phyloP scores from a whole-genome alignment of 2,113 vertebrate genomes.

The Pan paniscus region DNA sequence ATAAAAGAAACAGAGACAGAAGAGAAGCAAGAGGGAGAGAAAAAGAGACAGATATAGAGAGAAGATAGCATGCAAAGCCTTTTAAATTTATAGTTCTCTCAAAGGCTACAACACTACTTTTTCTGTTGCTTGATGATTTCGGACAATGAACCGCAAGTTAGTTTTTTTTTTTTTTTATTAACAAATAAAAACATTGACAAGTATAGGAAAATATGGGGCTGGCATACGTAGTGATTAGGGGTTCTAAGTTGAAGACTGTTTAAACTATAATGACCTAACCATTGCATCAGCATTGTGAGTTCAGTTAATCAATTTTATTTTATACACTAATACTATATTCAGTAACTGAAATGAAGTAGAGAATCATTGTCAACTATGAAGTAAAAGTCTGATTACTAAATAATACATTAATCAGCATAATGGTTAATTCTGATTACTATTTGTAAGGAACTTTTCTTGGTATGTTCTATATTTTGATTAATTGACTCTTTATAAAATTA shows the following conservation, averaged over 20 bases:
- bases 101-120: not conserved
- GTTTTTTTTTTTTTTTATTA: not conserved
- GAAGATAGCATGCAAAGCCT: not conserved
- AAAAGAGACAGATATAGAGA: not conserved
- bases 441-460: not conserved
- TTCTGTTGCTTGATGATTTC: not conserved
- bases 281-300: not conserved
- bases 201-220: not conserved
- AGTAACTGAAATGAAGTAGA: not conserved
- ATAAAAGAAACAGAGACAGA: not conserved
- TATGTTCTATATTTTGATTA: not conserved
- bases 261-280: not conserved
- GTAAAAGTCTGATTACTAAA: not conserved
- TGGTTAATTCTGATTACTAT: not conserved
- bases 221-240: accelerated
- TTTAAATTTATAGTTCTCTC: not conserved
- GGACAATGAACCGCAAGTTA: not conserved
- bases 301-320: not conserved
- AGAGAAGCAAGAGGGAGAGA: not conserved
- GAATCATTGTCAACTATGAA: not conserved
- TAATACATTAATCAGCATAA: not conserved
- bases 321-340: not conserved
- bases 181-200: not conserved
- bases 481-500: not conserved
- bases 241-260: not conserved